A percentile compares a stretch with the other conserved stretches of the same genome.
Conservation (phyloP, 2,113 vertebrate genomes). For the Ia io region DNA sequence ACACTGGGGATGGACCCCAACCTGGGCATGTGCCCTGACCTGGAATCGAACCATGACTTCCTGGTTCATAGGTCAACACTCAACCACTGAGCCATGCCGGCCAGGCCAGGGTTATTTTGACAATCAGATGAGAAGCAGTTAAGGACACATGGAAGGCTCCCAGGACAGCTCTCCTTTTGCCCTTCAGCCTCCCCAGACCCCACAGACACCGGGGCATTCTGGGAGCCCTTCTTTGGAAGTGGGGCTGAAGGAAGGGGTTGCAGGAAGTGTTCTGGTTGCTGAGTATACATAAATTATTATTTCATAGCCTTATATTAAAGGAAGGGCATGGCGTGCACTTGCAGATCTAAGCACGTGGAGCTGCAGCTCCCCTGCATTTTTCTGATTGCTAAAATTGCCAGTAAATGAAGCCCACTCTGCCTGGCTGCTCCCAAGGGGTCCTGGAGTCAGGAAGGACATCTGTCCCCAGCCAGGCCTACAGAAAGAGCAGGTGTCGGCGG, state of each 20-base stretch:
- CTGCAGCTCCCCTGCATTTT: constrained; percentile 46
- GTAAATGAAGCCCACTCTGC: constrained; percentile 31
- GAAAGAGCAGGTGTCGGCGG: not conserved
- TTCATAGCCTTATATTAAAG: constrained; percentile 54
- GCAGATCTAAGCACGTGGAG: constrained; percentile 56
- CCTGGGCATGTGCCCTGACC: too few relatives aligned
- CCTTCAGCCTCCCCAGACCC: not conserved
- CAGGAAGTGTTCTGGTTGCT: constrained; percentile 30
- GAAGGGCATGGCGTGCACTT: constrained; percentile 45
- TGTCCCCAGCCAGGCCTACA: not conserved
- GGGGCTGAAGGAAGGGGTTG: not conserved
- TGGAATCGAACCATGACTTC: too few relatives aligned
- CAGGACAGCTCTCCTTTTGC: not conserved
- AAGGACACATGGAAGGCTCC: not conserved
- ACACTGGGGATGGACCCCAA: too few relatives aligned
- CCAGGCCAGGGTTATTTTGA: not conserved
- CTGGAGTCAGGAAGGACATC: not conserved
- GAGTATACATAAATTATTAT: constrained; percentile 50
- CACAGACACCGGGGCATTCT: not conserved
- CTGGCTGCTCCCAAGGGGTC: rapidly evolving
- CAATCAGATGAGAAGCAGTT: not conserved
- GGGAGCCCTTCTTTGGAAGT: not conserved
- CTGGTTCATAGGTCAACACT: too few relatives aligned
- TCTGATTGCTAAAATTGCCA: constrained; percentile 47
- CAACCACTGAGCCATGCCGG: too few relatives aligned